Evolutionary conservation across 2,113 vertebrate genomes (phyloP).

Genomic region (Odocoileus virginianus): DNA sequence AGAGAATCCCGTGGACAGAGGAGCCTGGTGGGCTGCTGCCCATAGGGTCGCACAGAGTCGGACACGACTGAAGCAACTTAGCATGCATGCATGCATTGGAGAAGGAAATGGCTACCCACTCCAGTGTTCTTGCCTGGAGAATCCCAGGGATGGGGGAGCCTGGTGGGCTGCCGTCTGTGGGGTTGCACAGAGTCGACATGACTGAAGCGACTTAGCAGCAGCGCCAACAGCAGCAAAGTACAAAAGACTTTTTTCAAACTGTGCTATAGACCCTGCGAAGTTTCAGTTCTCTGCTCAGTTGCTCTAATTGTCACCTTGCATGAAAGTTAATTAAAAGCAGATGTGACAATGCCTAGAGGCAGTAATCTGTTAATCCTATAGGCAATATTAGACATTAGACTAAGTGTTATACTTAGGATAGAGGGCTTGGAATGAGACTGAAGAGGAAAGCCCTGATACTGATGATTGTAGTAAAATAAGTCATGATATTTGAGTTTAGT

Average conservation of each 20-base stretch:
- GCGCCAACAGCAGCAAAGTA: background rate
- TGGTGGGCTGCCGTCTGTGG: fast-evolving
- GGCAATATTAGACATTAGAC: background rate
- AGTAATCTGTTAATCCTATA: background rate
- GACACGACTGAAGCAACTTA: background rate
- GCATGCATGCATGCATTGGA: background rate
- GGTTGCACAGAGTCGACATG: background rate
- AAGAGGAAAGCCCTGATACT: background rate
- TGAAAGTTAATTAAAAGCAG: background rate
- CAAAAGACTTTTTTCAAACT: background rate
- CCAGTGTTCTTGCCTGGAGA: background rate
- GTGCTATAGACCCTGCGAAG: background rate
- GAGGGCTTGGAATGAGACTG: background rate
- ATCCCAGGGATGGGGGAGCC: background rate
- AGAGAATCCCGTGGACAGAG: background rate
- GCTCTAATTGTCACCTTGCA: background rate
- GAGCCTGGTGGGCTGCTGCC: background rate
- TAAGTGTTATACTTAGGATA: background rate
- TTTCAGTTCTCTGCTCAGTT: background rate
- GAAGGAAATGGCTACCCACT: background rate
- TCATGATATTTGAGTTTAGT: background rate
- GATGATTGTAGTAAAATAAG: background rate
- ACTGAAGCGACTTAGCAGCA: background rate
- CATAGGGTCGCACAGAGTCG: fast-evolving
- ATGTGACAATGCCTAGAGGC: background rate